These are phyloP conservation scores for Micropoecilia bifurca DNA, from an alignment of 2,797 vertebrate genomes.

Conservation along the genomic window DNA sequence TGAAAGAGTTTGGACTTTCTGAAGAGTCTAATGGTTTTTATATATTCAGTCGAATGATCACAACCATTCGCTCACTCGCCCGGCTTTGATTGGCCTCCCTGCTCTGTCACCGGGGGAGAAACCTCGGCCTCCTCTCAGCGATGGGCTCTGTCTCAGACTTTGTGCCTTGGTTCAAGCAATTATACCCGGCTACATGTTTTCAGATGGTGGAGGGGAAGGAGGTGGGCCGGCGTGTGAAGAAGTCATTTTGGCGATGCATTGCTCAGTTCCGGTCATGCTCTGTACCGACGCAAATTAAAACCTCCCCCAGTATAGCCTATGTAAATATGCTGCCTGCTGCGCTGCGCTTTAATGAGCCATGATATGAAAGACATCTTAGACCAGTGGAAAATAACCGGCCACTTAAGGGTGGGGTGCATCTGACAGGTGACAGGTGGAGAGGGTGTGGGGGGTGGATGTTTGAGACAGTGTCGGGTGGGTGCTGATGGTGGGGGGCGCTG, in stretches of 20 bases:
- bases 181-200: slow-evolving; percentile 80
- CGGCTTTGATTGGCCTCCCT: slow-evolving; percentile 68
- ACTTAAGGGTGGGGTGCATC: slow-evolving; percentile 79
- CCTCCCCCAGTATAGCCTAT: slow-evolving; percentile 81
- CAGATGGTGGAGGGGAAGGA: slow-evolving; percentile 55
- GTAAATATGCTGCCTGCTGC: slow-evolving; percentile 82
- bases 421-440: slow-evolving; percentile 84
- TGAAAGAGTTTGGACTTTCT: slow-evolving; percentile 59
- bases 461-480: slow-evolving; percentile 54
- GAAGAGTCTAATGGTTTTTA: slow-evolving; percentile 56
- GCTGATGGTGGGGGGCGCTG: slow-evolving; percentile 10
- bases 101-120: slow-evolving; percentile 65
- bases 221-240: slow-evolving; percentile 73
- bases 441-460: slow-evolving; percentile 41
- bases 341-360: slow-evolving; percentile 89
- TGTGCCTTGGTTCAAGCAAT: slow-evolving; percentile 83
- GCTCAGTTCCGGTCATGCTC: slow-evolving; percentile 88
- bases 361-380: slow-evolving; percentile 87
- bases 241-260: slow-evolving; percentile 83
- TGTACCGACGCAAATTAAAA: slow-evolving; percentile 85
- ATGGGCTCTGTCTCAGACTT: slow-evolving; percentile 77
- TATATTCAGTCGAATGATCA: slow-evolving; percentile 67
- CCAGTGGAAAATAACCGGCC: slow-evolving; percentile 82
- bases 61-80: slow-evolving; percentile 52
- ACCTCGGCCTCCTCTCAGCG: slow-evolving; percentile 60